Percentiles rank a stretch among this genome's conserved stretches.
Evolutionary conservation across 2,113 vertebrate species (phyloP).

Genomic region (Pseudorasbora parva): DNA sequence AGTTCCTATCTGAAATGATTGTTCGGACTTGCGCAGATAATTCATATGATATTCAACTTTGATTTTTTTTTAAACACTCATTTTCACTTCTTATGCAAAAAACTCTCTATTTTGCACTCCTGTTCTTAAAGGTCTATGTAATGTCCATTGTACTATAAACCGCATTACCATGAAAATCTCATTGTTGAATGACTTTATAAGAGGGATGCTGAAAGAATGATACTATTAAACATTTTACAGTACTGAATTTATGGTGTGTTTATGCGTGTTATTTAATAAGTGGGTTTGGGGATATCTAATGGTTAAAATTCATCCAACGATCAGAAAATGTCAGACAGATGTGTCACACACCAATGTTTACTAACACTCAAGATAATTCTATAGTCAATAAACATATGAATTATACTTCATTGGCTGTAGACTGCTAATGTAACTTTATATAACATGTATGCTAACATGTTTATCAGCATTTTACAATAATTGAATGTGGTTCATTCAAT

Average conservation of each 20-base stretch:
- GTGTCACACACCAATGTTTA: background rate
- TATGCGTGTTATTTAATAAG: background rate
- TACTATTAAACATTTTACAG: constrained; percentile 13
- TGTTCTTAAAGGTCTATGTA: background rate
- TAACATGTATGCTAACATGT: background rate
- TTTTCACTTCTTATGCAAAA: background rate
- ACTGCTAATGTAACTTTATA: background rate
- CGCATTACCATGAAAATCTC: background rate
- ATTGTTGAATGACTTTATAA: background rate
- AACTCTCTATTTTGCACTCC: background rate
- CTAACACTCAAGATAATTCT: background rate
- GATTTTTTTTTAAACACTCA: background rate
- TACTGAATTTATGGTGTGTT: background rate
- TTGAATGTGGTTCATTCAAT: background rate
- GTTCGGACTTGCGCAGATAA: background rate
- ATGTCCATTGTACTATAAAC: background rate
- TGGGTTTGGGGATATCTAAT: background rate
- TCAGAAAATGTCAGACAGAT: background rate
- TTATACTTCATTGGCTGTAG: background rate
- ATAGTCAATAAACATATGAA: background rate
- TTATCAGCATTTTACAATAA: background rate
- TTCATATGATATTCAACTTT: background rate
- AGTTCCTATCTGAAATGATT: background rate
- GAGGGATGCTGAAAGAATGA: background rate
- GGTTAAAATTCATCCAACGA: background rate